Percentiles rank a stretch among this genome's conserved stretches.
Evolutionary conservation across 2,113 vertebrate genomes (phyloP).

Genomic region (Triplophysa dalaica): DNA sequence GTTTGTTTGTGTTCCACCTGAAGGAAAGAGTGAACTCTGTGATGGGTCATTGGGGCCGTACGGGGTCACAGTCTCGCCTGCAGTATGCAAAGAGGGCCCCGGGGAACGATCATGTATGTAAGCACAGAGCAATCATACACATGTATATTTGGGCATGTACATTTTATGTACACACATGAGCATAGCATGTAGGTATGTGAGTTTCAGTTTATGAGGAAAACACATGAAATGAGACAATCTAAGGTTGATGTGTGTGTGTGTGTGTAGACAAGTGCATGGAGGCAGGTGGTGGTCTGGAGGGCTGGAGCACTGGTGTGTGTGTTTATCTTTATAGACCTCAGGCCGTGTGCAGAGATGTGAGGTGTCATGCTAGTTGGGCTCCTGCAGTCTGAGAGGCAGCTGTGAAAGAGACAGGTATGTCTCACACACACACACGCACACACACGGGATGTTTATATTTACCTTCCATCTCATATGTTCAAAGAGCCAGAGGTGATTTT

Average conservation of each 20-base stretch:
- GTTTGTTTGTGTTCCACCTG: constrained; percentile 48
- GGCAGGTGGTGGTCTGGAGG: constrained; percentile 47
- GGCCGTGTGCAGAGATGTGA: constrained; percentile 46
- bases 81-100: constrained; percentile 33
- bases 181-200: not conserved
- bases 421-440: constrained; percentile 66
- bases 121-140: not conserved
- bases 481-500: not conserved
- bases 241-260: constrained; percentile 10
- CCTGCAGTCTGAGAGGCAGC: constrained; percentile 70
- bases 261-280: constrained; percentile 11
- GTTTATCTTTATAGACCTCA: constrained; percentile 42
- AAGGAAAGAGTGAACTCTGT: constrained; percentile 41
- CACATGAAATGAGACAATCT: constrained; percentile 2
- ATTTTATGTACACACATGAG: not conserved
- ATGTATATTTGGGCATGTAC: not conserved
- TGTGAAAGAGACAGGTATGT: constrained; percentile 76
- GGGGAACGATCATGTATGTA: constrained; percentile 15
- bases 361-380: constrained; percentile 42
- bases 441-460: constrained; percentile 5
- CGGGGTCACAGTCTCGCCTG: constrained; percentile 36
- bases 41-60: constrained; percentile 28
- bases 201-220: constrained; percentile 18
- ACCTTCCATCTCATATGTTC: constrained; percentile 11
- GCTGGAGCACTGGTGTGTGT: constrained; percentile 38